These are phyloP conservation scores for Urocynchramus pylzowi DNA, from an alignment of 2,113 vertebrate genomes.

Conservation along the genomic window DNA sequence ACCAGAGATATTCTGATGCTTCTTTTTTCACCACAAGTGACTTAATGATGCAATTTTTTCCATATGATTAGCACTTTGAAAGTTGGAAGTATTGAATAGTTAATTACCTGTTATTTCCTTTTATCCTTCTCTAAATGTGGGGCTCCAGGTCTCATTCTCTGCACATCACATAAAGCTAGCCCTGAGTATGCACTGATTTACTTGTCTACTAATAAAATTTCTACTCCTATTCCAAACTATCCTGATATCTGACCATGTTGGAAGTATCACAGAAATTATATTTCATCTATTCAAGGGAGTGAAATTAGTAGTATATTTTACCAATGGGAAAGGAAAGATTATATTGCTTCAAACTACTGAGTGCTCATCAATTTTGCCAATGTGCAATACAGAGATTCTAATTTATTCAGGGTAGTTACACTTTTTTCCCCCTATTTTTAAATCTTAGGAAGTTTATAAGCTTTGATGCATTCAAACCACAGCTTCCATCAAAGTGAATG, in stretches of 20 bases:
- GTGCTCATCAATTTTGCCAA: neutral
- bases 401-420: neutral
- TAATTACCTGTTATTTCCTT: neutral
- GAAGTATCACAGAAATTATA: neutral
- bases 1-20: neutral
- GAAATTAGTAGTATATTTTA: neutral
- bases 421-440: rapidly evolving
- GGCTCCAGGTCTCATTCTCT: neutral
- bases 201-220: neutral
- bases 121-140: neutral
- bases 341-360: neutral
- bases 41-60: neutral
- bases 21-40: neutral
- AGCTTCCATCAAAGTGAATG: neutral
- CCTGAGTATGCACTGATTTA: neutral
- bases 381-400: neutral
- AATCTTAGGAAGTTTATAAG: neutral
- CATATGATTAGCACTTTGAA: neutral
- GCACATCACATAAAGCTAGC: neutral
- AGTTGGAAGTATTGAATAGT: neutral
- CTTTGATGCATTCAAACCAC: neutral
- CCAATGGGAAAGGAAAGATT: neutral
- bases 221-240: neutral
- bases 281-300: neutral
- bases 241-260: neutral